Base-by-base conservation (phyloP, 2,113 vertebrate species). In the Xyliphius kryptos region DNA sequence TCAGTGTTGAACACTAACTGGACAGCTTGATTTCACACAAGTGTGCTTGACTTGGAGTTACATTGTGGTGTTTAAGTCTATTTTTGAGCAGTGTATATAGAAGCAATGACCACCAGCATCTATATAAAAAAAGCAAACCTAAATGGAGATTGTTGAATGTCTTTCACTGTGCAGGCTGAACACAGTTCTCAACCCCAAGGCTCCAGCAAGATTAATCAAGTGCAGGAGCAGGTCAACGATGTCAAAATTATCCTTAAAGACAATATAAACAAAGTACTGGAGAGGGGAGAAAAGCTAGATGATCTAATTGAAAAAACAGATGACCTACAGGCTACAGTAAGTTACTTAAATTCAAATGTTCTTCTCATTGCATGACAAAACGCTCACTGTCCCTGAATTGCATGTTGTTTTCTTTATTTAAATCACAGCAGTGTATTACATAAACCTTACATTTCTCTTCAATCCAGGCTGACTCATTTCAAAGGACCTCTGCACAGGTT, bases 201-300 rank as follows among this genome's bases (percentile, higher is more conserved):
- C 54, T 66, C 80, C 0, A 21, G 50, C 2, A 85, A 83, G 50
- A 6, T 89, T 0, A 77, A 74, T 63, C 67, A 77, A 3, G 81
- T 90, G n/a, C 88, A 83, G 36, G 79, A 72, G 65, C 88, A 91
- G 72, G 86, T 91, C 36, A 85, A 85, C 61, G 90, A 91, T 67
- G 88, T 91, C 3, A 91, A 89, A 84, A 83, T 86, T 6, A 81
- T 89, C 19, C 84, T 91, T 67, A 82, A 76, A 52, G 85, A 91
- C 79, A 94, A 91, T 83, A 88, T 91, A 58, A 83, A 88, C 66
- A 90, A 86, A 69, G 86, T 92, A 61, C 68, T 91, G 75, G 85
- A 90, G 73, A 84, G 84, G 14, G 90, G 86, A 17, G 88, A 89
- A 69, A 74, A 70, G 9, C 21, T 88, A 37, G 88, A 82, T 5